Conservation (phyloP, 2,888 invertebrate species). For the Portevinia maculata region DNA sequence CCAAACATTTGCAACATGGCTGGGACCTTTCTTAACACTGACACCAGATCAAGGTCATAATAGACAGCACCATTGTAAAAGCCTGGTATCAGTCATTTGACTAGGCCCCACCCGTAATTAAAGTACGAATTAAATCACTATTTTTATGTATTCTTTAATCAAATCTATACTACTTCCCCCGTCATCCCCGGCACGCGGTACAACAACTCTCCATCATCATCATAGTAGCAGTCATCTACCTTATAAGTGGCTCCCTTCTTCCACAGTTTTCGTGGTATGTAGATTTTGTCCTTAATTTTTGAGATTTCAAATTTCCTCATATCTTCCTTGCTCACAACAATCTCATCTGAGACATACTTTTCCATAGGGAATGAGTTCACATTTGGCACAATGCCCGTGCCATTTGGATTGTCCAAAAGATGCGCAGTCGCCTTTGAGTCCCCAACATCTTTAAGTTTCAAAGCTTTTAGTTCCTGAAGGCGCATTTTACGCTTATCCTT, state of each 20-base stretch:
- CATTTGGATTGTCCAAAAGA: constrained; percentile 75
- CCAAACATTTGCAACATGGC: too few relatives aligned
- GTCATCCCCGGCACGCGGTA: constrained; percentile 90
- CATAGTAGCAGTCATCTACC: constrained; percentile 91
- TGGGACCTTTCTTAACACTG: too few relatives aligned
- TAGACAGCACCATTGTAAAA: too few relatives aligned
- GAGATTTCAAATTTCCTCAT: constrained; percentile 79
- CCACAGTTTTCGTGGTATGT: constrained; percentile 87
- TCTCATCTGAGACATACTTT: constrained; percentile 79
- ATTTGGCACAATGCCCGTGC: constrained; percentile 74
- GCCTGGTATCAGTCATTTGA: too few relatives aligned
- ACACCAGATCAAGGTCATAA: too few relatives aligned
- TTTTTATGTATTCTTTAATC: not conserved
- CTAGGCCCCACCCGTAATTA: too few relatives aligned
- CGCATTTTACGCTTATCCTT: constrained; percentile 78
- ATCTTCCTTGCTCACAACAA: constrained; percentile 79
- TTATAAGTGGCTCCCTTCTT: constrained; percentile 88
- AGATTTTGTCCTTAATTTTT: constrained; percentile 84
- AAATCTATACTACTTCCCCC: constrained; percentile 46
- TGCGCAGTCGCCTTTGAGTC: constrained; percentile 52
- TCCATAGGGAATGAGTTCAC: constrained; percentile 71
- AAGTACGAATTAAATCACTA: too few relatives aligned
- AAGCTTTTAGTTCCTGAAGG: constrained; percentile 77
- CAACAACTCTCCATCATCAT: constrained; percentile 90
- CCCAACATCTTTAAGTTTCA: constrained; percentile 71